Percentiles rank a stretch among this genome's conserved stretches.
Evolutionary conservation across 2,113 vertebrate species (phyloP).

Genomic region (Chascanopsetta lugubris): DNA sequence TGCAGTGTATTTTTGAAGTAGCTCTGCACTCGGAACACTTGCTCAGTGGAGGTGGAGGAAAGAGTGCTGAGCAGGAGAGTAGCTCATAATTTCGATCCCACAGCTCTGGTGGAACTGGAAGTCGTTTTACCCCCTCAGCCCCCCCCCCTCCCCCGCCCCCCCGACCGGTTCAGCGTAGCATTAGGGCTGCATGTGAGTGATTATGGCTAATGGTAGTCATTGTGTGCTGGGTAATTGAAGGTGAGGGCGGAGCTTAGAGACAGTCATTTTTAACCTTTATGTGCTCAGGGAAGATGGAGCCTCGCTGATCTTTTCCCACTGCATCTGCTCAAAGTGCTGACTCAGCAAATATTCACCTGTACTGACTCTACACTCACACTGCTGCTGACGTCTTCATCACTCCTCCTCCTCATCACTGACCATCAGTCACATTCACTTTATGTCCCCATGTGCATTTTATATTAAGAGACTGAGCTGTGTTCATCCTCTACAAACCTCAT

Average conservation of each 20-base stretch:
- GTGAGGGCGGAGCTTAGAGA: conserved; percentile 51
- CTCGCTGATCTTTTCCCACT: conserved; percentile 19
- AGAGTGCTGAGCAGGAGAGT: not conserved
- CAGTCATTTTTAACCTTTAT: conserved; percentile 63
- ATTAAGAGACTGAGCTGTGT: too few species aligned
- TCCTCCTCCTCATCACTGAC: too few species aligned
- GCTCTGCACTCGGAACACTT: conserved; percentile 5
- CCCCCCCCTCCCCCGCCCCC: conserved; percentile 28
- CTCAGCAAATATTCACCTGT: not conserved
- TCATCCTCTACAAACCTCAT: too few species aligned
- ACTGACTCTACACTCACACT: not conserved
- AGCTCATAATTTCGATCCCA: conserved; percentile 9
- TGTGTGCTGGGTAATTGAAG: conserved; percentile 66
- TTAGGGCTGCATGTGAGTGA: conserved; percentile 63
- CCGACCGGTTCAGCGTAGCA: conserved; percentile 45
- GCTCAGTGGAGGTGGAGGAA: not conserved
- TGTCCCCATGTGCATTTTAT: too few species aligned
- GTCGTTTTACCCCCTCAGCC: conserved; percentile 28
- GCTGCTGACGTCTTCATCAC: too few species aligned
- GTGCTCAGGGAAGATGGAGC: conserved; percentile 42
- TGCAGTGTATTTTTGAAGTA: too few species aligned
- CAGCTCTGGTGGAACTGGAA: conserved; percentile 20
- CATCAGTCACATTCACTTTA: too few species aligned
- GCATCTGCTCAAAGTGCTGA: conserved; percentile 34
- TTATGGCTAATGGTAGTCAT: conserved; percentile 73